These are phyloP conservation scores for Lithobates pipiens DNA, from an alignment of 2,797 vertebrate genomes.

Conservation along the genomic window DNA sequence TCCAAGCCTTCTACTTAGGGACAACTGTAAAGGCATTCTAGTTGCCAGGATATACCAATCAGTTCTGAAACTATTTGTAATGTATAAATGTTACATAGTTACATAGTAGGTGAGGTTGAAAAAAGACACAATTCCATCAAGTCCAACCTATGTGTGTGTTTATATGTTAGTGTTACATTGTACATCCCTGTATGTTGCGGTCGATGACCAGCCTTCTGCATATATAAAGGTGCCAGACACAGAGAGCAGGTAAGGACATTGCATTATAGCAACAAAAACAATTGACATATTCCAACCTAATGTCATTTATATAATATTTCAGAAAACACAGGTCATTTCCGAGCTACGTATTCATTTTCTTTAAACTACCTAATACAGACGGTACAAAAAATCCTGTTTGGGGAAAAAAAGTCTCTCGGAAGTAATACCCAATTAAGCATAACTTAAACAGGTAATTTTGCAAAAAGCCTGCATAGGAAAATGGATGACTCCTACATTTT, in stretches of 20 bases:
- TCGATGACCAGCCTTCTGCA: not conserved
- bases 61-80: not conserved
- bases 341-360: not conserved
- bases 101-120: too few relatives aligned
- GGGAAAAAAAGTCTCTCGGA: constrained; percentile 15
- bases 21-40: not conserved
- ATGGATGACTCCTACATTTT: constrained; percentile 17
- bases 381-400: constrained; percentile 13
- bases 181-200: too few relatives aligned
- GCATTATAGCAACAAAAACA: not conserved
- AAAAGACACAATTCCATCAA: too few relatives aligned
- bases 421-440: constrained; percentile 39
- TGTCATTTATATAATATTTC: not conserved
- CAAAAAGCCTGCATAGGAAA: not conserved
- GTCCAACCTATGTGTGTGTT: too few relatives aligned
- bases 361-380: constrained; percentile 6
- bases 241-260: constrained; percentile 1
- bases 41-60: not conserved
- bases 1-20: too few relatives aligned
- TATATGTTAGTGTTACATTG: too few relatives aligned
- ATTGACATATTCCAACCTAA: not conserved
- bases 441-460: constrained; percentile 37
- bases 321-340: constrained; percentile 2
- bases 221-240: not conserved
- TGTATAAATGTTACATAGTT: too few relatives aligned